These are phyloP conservation scores for Diceros bicornis DNA, from an alignment of 2,797 vertebrate genomes.

Conservation along the genomic window DNA sequence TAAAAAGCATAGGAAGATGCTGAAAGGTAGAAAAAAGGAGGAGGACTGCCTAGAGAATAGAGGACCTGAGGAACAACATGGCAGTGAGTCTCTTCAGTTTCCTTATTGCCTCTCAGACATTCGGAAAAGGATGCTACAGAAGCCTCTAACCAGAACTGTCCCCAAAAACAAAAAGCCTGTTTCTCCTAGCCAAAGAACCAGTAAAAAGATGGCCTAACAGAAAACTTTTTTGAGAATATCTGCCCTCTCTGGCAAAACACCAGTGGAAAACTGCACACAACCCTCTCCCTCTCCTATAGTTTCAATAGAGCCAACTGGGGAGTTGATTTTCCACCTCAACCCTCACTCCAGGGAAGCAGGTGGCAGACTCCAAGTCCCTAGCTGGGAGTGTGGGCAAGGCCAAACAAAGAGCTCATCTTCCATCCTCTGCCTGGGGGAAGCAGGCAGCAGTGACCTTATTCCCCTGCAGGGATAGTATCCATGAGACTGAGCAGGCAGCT, in stretches of 20 bases:
- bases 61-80: fast-evolving
- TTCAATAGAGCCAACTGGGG: not conserved
- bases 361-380: not conserved
- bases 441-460: not conserved
- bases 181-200: not conserved
- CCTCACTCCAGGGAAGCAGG: not conserved
- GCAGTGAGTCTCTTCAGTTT: not conserved
- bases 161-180: not conserved
- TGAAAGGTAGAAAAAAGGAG: not conserved
- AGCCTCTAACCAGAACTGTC: not conserved
- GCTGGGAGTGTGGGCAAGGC: not conserved
- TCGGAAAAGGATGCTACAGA: not conserved
- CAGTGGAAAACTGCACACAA: not conserved
- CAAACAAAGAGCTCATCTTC: not conserved
- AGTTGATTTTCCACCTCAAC: not conserved
- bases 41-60: not conserved
- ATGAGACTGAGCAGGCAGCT: not conserved
- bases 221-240: not conserved
- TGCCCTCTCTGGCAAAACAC: not conserved
- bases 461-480: not conserved
- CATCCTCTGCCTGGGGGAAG: not conserved
- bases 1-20: not conserved
- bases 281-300: not conserved
- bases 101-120: not conserved
- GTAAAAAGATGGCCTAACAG: not conserved